Base-by-base conservation (phyloP, 1,140 invertebrate species). In the Cydia pomonella region DNA sequence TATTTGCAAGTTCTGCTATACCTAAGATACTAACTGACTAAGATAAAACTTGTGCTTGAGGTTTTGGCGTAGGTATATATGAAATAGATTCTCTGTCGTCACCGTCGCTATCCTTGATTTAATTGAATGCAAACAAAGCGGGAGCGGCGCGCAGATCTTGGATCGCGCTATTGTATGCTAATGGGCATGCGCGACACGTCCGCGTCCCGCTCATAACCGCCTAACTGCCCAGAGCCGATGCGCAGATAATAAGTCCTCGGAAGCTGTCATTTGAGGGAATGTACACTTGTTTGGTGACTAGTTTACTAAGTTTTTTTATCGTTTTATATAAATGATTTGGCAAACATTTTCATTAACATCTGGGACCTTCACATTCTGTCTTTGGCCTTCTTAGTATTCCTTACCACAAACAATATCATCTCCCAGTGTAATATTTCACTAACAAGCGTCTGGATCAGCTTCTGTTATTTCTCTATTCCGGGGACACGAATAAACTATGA, bases 131-230 rank as follows among this genome's bases (percentile, higher is more conserved):
- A 69, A 64, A 75, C 64, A 66, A 69, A 78, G 77, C 69, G 27
- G 76, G 47, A 62, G 73, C 29, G 18, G 29, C 63, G 64, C 75
- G 38, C 44, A 72, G 23, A 53, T 71, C 63, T 64, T 72, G 77
- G 23, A 53, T 71, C 63, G 74, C 73, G 77, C 78, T 33, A 84
- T 84, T 84, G 82, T 84, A 84, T 84, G 80, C 80, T 78, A 84
- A 84, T 84, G 41, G 0, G 53, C 53, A n/a, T 23, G 53, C 21
- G 72, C 66, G 78, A 80, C 80, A 73, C 71, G 74, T 76, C 59
- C 80, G 72, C 71, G 74, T 76, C 59, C 74, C 69, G 71, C 72
- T 81, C 64, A 69, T 69, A 69, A 33, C 64, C 64, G 64, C 53
- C 53, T 59, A 59, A 59, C 53, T 59, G 53, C 53, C 53, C 53